Conservation (phyloP, 2,113 vertebrate species). For the Lamprologus tigripictilis region DNA sequence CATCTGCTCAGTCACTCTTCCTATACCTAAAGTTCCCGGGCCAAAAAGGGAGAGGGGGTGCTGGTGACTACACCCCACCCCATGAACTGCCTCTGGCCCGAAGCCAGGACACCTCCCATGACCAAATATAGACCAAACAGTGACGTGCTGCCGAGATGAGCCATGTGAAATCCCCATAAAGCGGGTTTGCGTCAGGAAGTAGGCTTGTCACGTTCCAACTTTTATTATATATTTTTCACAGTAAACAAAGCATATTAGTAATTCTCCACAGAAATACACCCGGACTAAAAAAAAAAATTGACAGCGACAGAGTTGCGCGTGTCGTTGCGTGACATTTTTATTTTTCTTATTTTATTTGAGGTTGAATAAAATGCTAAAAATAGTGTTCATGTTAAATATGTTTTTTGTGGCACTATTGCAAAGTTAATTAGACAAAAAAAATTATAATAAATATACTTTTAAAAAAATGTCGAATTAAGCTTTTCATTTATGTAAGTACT, state of each 20-base stretch:
- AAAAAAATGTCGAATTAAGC: background rate
- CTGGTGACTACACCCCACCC: constrained; percentile 53
- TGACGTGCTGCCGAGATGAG: constrained; percentile 59
- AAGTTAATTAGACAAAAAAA: background rate
- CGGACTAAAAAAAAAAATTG: background rate
- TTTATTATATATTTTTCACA: background rate
- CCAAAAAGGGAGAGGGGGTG: background rate
- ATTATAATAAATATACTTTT: background rate
- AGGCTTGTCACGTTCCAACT: background rate
- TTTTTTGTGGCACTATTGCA: background rate
- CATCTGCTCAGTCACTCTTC: background rate
- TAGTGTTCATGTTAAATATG: background rate
- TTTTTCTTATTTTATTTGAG: background rate
- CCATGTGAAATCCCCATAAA: constrained; percentile 70
- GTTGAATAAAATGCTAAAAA: background rate
- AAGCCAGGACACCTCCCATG: constrained; percentile 61
- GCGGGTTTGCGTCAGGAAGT: constrained; percentile 63
- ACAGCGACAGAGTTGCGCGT: background rate
- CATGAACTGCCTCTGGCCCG: constrained; percentile 37
- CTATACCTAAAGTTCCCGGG: background rate
- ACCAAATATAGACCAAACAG: constrained; percentile 69
- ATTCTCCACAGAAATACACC: background rate
- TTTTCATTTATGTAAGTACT: background rate
- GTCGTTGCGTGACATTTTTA: background rate
- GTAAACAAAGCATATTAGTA: background rate